Evolutionary conservation across 2,797 vertebrate genomes (phyloP), one percentile per base, ranked within the genome.

Genomic region (Clamator glandarius): DNA sequence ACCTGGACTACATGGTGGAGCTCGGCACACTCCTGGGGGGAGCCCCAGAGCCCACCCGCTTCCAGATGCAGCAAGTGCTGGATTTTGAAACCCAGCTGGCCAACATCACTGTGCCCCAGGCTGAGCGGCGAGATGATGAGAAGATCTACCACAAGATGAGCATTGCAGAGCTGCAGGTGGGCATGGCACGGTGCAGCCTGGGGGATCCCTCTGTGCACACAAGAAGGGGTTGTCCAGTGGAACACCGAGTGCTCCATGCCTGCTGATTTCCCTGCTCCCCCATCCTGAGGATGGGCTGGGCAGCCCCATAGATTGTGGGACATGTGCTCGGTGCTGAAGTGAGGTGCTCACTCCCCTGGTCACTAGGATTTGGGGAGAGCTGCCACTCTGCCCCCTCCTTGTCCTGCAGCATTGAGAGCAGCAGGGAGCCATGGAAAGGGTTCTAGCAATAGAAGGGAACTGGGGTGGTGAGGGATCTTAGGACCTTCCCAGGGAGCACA

Each of bases 1-100:
- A 99, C 96, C 97, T 99, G 97, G 98, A 99, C 87, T 99, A 99
- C 97, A 99, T 99, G 99, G 99, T 99, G 94, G 99, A 99, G 96
- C 96, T 99, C 95, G 99, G 99, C 9, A 89, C 97, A 17, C 98
- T 99, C 91, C 97, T 99, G 76, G 99, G 99, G 0, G 99, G 99
- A 0, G 95, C 91, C 44, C 97, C 93, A 0, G 97, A 96, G 83
- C 96, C 98, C 83, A 99, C 98, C 0, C 98, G 95, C 69, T 87
- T 94, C 42, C 99, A 99, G 97, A 99, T 99, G 99, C 98, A 97
- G 97, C 98, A 99, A 96, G 98, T 99, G 55, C 94, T 99, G 94
- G 98, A 99, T 23, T 98, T 99, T 5, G 99, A 99, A 97, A 98
- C 97, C 0, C 96, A 97, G 8, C 97, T 99, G 55, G 99, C 99